These are phyloP conservation scores for Anomalospiza imberbis DNA, from an alignment of 2,797 vertebrate genomes.

Conservation along the genomic window DNA sequence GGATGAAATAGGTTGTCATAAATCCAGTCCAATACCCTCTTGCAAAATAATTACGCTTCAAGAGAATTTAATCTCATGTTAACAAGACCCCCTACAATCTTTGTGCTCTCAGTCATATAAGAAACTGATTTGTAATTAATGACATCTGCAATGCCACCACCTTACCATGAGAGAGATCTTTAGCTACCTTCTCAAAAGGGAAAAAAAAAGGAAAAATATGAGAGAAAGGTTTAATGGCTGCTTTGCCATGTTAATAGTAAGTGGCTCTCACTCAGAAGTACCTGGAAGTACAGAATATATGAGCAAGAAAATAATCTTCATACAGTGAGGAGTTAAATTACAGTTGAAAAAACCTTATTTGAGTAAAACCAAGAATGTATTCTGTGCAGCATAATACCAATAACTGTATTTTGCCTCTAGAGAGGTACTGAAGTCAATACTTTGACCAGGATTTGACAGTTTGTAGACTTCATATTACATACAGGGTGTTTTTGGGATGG, in stretches of 20 bases:
- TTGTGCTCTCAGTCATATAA: constrained; percentile 64
- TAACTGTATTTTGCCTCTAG: background rate
- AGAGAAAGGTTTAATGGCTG: background rate
- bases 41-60: constrained; percentile 66
- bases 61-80: constrained; percentile 65
- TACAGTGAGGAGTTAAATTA: background rate
- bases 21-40: constrained; percentile 24
- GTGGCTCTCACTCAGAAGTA: background rate
- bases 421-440: background rate
- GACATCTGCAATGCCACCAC: constrained; percentile 44
- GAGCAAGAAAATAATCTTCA: background rate
- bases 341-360: background rate
- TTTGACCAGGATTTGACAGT: background rate
- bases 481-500: background rate
- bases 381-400: background rate
- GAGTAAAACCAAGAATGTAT: background rate
- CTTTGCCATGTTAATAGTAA: background rate
- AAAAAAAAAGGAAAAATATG: background rate
- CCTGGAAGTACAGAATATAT: background rate
- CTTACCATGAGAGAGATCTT: constrained; percentile 31
- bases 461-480: background rate
- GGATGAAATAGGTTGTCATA: background rate
- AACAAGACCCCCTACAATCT: constrained; percentile 66
- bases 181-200: background rate
- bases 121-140: constrained; percentile 73